Base-by-base conservation (phyloP, 2,797 vertebrate genomes). In the Spea hammondii region DNA sequence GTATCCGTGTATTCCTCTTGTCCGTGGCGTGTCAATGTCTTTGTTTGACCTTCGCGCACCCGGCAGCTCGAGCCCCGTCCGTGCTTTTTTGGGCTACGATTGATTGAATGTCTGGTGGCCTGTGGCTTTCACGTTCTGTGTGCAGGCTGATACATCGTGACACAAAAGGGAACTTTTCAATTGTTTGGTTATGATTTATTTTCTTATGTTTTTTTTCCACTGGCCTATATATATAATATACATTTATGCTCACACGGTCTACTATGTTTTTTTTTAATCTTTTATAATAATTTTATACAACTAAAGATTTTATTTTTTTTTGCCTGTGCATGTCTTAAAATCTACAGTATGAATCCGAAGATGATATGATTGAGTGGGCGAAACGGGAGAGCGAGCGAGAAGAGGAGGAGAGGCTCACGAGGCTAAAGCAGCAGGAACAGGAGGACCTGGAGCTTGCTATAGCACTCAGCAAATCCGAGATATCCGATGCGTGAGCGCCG, bases 281-380 rank as follows among this genome's bases (percentile, higher is more conserved):
- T 68, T 65, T 69, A n/a, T 12, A 6, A 13, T 71, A 6, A 13
- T 71, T 72, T 72, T 12, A 55, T 53, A 71, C 57, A 60, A 44
- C 62, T 66, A 46, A 2, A 54, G 67, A 64, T 69, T 66, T 48
- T n/a, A 64, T 69, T 66, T 48, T n/a, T 70, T 67, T 64, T 48
- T 76, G 74, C 74, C 62, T 67, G 68, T 81, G 53, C 57, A 72
- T 81, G 54, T 88, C 8, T 91, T 88, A 55, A 84, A 86, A 90
- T 86, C 74, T 89, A 84, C 92, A 98, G 96, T 98, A 97, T 91
- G 96, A 96, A 46, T 97, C 96, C 88, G 97, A 99, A 88, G 97
- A 99, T 89, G 96, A 99, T 88, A 96, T 99, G 96, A 99, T 99
- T 85, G 97, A 99, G 88, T 99, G 98, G 98, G 98, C 94, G 83